Percentiles rank a stretch among this genome's conserved stretches.
Conservation (phyloP, 2,888 invertebrate genomes). For the Acleris literana region DNA sequence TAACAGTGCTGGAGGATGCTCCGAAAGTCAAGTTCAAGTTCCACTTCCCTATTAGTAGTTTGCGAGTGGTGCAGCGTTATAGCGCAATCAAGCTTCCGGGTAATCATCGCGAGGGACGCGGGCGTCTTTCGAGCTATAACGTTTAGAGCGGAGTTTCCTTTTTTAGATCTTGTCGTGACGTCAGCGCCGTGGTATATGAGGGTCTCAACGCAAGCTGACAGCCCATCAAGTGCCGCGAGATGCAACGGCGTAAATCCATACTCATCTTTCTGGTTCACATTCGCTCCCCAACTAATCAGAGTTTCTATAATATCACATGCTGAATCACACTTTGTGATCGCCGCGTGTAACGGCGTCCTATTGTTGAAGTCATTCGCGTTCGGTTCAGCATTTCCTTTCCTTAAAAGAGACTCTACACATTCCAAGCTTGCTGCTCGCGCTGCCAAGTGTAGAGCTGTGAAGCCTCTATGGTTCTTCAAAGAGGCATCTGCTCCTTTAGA, state of each 20-base stretch:
- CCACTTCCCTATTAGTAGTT: constrained; percentile 91
- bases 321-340: constrained; percentile 91
- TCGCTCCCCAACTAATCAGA: constrained; percentile 90
- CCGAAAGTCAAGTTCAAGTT: constrained; percentile 91
- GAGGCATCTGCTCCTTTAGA: constrained; percentile 90
- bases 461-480: constrained; percentile 89
- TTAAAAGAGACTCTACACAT: constrained; percentile 89
- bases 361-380: constrained; percentile 92
- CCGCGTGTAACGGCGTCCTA: constrained; percentile 91
- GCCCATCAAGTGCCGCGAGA: constrained; percentile 92
- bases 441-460: constrained; percentile 93
- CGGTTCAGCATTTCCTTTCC: constrained; percentile 90
- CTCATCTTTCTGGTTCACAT: constrained; percentile 92
- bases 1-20: constrained; percentile 92
- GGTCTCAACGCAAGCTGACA: constrained; percentile 93
- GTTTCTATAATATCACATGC: constrained; percentile 92
- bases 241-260: constrained; percentile 94
- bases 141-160: constrained; percentile 93
- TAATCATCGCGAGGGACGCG: constrained; percentile 91
- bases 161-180: constrained; percentile 94
- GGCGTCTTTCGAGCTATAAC: constrained; percentile 94
- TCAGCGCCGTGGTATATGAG: constrained; percentile 93
- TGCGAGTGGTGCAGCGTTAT: constrained; percentile 91
- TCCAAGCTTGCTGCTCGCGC: constrained; percentile 91
- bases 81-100: constrained; percentile 91